A percentile compares a stretch with the other conserved stretches of the same genome.
phyloP scores from a whole-genome alignment of 2,797 vertebrate species.

The Chiloscyllium punctatum region DNA sequence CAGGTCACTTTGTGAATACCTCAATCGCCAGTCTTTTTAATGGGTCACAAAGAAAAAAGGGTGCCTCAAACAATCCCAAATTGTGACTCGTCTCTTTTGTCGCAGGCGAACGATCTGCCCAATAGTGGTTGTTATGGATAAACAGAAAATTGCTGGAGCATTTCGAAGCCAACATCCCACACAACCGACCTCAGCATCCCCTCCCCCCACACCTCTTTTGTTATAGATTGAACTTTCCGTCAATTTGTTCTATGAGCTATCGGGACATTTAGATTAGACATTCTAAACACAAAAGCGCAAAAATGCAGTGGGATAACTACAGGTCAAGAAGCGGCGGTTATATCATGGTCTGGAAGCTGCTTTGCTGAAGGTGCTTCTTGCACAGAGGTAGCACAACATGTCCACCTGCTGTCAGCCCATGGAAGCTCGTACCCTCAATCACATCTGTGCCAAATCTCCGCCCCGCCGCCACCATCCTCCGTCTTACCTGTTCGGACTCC shows the following conservation, averaged over 20 bases:
- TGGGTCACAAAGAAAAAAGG: neutral
- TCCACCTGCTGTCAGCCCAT: slow-evolving; percentile 9
- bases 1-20: neutral
- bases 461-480: neutral
- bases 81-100: neutral
- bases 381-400: neutral
- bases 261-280: neutral
- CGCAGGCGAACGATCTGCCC: neutral
- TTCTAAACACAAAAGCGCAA: neutral
- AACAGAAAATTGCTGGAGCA: neutral
- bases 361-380: neutral
- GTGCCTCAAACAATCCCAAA: neutral
- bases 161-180: neutral
- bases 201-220: neutral
- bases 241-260: neutral
- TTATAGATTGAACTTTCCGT: neutral
- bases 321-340: neutral
- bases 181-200: no score
- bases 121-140: neutral
- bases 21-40: neutral
- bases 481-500: neutral
- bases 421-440: neutral
- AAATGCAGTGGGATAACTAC: neutral
- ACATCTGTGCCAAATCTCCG: neutral
- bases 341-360: neutral